Evolutionary conservation across 2,113 vertebrate species (phyloP).

Genomic region (Scytalopus superciliaris): DNA sequence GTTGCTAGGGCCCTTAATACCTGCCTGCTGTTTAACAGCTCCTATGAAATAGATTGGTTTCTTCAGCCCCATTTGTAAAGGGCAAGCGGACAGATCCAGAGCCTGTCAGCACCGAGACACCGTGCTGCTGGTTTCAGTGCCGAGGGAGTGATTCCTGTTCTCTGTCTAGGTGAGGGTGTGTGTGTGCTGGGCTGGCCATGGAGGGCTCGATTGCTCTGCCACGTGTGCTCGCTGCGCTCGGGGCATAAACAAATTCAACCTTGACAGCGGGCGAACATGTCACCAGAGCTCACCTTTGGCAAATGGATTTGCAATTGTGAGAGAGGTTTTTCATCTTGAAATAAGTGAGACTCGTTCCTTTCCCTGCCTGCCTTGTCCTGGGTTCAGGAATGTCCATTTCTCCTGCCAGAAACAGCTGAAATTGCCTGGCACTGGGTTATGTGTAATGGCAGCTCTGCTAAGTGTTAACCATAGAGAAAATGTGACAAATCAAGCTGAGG

Average conservation of each 20-base stretch:
- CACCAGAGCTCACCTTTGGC: constrained; percentile 6
- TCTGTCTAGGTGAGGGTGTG: neutral
- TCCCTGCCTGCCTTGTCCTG: neutral
- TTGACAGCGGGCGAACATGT: neutral
- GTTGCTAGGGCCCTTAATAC: neutral
- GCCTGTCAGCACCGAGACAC: neutral
- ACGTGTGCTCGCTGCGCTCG: neutral
- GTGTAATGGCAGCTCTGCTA: neutral
- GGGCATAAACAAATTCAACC: constrained; percentile 28
- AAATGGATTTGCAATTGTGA: neutral
- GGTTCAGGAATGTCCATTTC: neutral
- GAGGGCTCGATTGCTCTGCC: neutral
- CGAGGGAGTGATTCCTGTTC: neutral
- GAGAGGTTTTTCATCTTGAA: neutral
- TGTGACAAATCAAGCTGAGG: neutral
- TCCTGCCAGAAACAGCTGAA: neutral
- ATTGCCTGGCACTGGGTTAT: neutral
- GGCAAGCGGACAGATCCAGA: neutral
- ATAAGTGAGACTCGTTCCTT: neutral
- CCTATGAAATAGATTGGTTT: neutral
- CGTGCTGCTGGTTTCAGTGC: neutral
- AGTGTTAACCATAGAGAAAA: neutral
- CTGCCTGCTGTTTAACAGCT: neutral
- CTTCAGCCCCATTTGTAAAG: neutral
- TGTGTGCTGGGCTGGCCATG: neutral